Percentiles rank a stretch among this genome's conserved stretches.
phyloP scores from a whole-genome alignment of 1,140 invertebrate species.

The Zeugodacus cucurbitae region DNA sequence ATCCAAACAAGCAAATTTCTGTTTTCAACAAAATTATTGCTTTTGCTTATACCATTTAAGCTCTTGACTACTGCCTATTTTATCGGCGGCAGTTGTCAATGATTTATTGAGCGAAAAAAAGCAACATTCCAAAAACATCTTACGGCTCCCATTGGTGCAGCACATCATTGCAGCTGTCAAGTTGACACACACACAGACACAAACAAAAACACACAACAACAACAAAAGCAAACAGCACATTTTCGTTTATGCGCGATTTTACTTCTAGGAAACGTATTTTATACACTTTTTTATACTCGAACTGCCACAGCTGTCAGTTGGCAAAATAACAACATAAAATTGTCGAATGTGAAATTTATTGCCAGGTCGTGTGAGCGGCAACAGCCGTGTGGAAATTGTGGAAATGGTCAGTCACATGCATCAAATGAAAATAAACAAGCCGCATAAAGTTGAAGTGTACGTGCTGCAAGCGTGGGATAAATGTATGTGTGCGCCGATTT shows the following conservation, averaged over 20 bases:
- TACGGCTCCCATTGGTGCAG: neutral
- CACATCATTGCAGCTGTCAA: neutral
- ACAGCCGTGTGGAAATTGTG: neutral
- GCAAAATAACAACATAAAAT: slow-evolving; percentile 10
- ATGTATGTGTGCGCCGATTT: neutral
- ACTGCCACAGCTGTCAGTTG: neutral
- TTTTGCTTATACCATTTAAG: neutral
- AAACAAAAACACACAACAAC: neutral
- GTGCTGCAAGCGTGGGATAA: neutral
- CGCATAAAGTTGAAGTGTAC: neutral
- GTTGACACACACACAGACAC: neutral
- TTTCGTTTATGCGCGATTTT: neutral
- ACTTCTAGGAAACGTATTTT: neutral
- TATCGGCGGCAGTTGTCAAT: neutral
- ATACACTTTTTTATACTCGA: neutral
- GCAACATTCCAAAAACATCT: neutral
- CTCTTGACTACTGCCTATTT: neutral
- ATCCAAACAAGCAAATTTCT: neutral
- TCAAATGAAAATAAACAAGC: neutral
- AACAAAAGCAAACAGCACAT: neutral
- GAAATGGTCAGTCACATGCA: slow-evolving; percentile 23
- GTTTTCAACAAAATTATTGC: neutral
- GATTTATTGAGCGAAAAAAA: neutral
- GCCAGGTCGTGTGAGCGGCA: neutral
- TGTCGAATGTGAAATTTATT: slow-evolving; percentile 38